Conservation (phyloP, 2,888 invertebrate genomes). For the Ferdinandea cuprea region DNA sequence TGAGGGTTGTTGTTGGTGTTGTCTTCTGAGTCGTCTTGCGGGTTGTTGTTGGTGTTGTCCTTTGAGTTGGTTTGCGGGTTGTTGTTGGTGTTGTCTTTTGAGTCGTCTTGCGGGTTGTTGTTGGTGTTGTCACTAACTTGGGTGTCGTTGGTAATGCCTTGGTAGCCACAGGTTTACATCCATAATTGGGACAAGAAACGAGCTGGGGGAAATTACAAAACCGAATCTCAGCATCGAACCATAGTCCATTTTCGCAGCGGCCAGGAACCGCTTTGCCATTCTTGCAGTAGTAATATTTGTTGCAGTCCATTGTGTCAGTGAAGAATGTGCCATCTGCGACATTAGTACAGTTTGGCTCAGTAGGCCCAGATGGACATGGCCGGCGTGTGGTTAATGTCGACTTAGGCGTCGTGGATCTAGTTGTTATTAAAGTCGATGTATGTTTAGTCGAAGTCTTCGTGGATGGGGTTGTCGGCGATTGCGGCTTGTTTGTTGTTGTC, state of each 20-base stretch:
- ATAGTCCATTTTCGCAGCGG: constrained; percentile 26
- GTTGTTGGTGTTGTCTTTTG: no score
- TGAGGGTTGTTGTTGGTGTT: no score
- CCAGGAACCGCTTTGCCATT: neutral
- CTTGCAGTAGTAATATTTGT: constrained; percentile 52
- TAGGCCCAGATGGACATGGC: constrained; percentile 17
- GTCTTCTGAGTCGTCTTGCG: no score
- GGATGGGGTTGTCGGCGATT: neutral
- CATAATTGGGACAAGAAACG: constrained; percentile 35
- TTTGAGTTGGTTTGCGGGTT: no score
- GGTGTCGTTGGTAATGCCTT: no score
- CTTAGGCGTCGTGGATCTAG: neutral
- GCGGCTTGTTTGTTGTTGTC: neutral
- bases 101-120: no score
- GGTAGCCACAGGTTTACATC: constrained; percentile 35
- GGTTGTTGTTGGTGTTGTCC: no score
- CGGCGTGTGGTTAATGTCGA: neutral
- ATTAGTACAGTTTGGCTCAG: constrained; percentile 19
- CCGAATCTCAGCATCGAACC: constrained; percentile 30
- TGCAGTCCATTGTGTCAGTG: constrained; percentile 41
- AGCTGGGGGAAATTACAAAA: constrained; percentile 25
- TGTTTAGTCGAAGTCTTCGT: neutral
- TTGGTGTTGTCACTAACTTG: neutral
- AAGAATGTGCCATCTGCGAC: neutral
- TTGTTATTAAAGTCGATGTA: neutral